Percentiles rank a stretch among this genome's conserved stretches.
Conservation (phyloP, 2,797 vertebrate genomes). For the Sparus aurata region DNA sequence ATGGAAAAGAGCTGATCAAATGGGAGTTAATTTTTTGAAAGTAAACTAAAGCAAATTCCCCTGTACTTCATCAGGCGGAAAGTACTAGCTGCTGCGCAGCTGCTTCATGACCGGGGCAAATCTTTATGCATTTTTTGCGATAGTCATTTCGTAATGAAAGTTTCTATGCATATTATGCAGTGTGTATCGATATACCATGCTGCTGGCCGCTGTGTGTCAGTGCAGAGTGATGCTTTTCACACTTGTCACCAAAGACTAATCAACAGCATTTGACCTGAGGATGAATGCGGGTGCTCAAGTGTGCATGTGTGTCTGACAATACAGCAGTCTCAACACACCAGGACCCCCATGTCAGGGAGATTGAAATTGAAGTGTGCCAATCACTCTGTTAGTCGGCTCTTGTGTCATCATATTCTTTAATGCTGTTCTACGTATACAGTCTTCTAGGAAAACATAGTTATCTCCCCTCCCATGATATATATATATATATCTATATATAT, state of each 20-base stretch:
- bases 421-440: slow-evolving; percentile 3
- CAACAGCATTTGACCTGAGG: slow-evolving; percentile 61
- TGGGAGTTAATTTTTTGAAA: not conserved
- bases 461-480: too few species aligned
- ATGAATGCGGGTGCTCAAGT: slow-evolving; percentile 21
- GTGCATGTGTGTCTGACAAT: slow-evolving; percentile 29
- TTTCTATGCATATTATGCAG: slow-evolving; percentile 3
- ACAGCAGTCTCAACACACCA: slow-evolving; percentile 27
- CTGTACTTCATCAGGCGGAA: slow-evolving; percentile 29
- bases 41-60: not conserved
- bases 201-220: slow-evolving; percentile 40
- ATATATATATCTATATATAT: too few species aligned
- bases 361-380: slow-evolving; percentile 43
- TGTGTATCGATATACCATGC: slow-evolving; percentile 47
- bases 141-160: slow-evolving; percentile 32
- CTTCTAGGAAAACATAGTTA: slow-evolving; percentile 1
- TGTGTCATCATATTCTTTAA: slow-evolving; percentile 19
- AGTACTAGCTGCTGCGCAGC: slow-evolving; percentile 6
- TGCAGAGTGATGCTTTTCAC: slow-evolving; percentile 74
- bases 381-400: slow-evolving; percentile 39
- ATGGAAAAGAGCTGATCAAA: not conserved
- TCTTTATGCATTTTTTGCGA: slow-evolving; percentile 36
- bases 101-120: slow-evolving; percentile 3
- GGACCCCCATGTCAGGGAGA: slow-evolving; percentile 33
- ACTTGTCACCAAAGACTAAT: slow-evolving; percentile 78